Evolutionary conservation across 2,113 vertebrate genomes (phyloP).

Genomic region (Meles meles): DNA sequence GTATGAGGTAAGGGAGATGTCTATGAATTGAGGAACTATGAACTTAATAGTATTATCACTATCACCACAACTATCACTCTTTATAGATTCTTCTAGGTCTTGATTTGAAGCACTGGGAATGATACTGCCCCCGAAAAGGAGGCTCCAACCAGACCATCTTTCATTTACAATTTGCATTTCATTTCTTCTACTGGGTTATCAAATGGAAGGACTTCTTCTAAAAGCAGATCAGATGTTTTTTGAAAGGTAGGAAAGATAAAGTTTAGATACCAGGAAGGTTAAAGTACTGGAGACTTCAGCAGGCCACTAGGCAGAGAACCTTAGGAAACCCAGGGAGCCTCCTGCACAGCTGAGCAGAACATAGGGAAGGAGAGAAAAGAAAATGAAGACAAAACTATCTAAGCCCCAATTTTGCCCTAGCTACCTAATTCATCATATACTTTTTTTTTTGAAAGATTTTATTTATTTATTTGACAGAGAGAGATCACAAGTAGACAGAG

Average conservation of each 20-base stretch:
- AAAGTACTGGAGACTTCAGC: not conserved
- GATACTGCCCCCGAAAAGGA: not conserved
- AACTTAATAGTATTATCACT: not conserved
- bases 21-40: not conserved
- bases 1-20: not conserved
- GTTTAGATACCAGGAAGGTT: not conserved
- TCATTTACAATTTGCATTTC: not conserved
- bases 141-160: not conserved
- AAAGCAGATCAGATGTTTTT: not conserved
- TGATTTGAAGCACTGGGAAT: not conserved
- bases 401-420: not conserved
- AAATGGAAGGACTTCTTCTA: not conserved
- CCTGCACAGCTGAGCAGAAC: not conserved
- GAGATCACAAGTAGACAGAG: not conserved
- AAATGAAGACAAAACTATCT: not conserved
- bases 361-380: not conserved
- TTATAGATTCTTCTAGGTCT: not conserved
- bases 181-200: not conserved
- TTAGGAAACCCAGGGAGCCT: not conserved
- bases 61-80: not conserved
- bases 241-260: not conserved
- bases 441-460: not conserved
- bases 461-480: not conserved
- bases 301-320: not conserved
- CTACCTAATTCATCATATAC: not conserved